Evolutionary conservation across 1,140 invertebrate genomes (phyloP).

Genomic region (Sweltsa coloradensis): DNA sequence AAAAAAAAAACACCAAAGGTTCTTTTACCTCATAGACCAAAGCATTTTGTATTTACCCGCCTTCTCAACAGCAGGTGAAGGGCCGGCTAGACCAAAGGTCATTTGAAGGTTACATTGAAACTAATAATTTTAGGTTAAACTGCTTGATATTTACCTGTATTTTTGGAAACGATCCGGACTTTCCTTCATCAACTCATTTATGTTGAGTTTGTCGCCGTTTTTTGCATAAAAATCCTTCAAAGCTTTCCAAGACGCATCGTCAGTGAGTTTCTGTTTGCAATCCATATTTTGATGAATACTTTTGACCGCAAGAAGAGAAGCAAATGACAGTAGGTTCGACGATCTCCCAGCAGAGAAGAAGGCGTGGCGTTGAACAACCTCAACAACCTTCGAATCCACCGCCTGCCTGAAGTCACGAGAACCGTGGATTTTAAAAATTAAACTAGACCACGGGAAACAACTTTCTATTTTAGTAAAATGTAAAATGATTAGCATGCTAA

Average conservation of each 20-base stretch:
- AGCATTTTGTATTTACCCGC: no score
- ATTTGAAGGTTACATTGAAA: slow-evolving; percentile 6
- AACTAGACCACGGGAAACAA: no score
- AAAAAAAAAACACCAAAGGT: slow-evolving; percentile 28
- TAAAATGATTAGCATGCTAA: no score
- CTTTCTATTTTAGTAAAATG: no score
- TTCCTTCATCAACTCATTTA: slow-evolving; percentile 60
- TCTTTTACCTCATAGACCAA: slow-evolving; percentile 1
- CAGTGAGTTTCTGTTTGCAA: slow-evolving; percentile 35
- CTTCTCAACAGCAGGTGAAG: no score
- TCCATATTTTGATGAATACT: slow-evolving; percentile 35
- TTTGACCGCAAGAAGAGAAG: no score
- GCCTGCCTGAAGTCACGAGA: no score
- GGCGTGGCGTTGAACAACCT: no score
- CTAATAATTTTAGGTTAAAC: slow-evolving; percentile 4
- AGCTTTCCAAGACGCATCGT: slow-evolving; percentile 55
- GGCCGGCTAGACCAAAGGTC: slow-evolving; percentile 6
- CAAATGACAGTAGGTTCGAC: no score
- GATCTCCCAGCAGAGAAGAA: no score
- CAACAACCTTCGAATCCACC: no score
- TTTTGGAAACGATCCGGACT: slow-evolving; percentile 67
- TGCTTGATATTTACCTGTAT: slow-evolving; percentile 49
- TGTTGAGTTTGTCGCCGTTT: slow-evolving; percentile 56
- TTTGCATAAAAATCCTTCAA: slow-evolving; percentile 56
- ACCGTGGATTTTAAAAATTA: no score